Base-by-base conservation (phyloP, 2,797 vertebrate species). In the Moxostoma hubbsi region DNA sequence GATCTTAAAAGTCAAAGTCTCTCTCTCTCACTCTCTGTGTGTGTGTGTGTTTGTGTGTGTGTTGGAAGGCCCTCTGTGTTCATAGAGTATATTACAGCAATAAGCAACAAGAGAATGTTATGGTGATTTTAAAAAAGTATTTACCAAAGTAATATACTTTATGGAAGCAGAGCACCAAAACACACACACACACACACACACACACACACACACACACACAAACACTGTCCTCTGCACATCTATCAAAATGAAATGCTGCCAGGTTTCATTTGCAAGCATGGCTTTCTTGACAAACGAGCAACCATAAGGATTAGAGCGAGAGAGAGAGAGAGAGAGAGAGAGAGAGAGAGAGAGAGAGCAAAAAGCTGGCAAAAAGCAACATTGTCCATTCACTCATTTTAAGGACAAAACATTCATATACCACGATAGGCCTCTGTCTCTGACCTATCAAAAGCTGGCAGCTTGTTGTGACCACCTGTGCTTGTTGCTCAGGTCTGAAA, bases 381-480 rank as follows among this genome's bases (percentile, higher is more conserved):
- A 86, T 86, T 87, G 87, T 78, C 83, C 85, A 85, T 85, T 85
- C 82, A 80, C 81, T 70, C n/a, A 59, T 71, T 83, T 86, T 82
- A 86, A 80, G 78, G 82, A 89, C 85, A 87, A 73, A 79, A 82
- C 81, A 86, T 57, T 86, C 85, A 82, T 85, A 81, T 77, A 51
- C 46, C 66, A 80, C 86, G 85, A 89, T 86, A 87, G 86, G 80
- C 65, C 71, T 80, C 81, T 74, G 84, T 86, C 10, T 64, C 81
- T 81, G 69, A 80, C 82, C 85, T 86, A 90, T 89, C 84, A 90
- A 90, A 75, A 90, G 85, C 83, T 83, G 50, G 64, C 82, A 73
- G 72, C 80, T 83, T 84, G 76, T 82, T 82, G 81, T 85, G 59
- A 81, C 85, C 88, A 87, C 87, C 89, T 89, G 85, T 85, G 87